Percentiles rank a stretch among this genome's conserved stretches.
phyloP scores from a whole-genome alignment of 2,113 vertebrate genomes.

The Rynchops niger region DNA sequence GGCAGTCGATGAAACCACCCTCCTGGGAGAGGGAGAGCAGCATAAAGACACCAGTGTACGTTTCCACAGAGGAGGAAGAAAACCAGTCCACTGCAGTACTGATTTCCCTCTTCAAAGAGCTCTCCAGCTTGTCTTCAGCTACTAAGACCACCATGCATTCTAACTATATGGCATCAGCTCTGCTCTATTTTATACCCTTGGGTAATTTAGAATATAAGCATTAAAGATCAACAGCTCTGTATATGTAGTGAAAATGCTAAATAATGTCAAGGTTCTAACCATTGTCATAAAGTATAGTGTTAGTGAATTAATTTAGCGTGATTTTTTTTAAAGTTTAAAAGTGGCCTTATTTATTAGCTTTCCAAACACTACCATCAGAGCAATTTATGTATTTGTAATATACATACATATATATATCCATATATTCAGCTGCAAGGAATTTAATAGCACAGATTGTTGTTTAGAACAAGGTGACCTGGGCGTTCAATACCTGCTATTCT shows the following conservation, averaged over 20 bases:
- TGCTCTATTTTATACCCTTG: neutral
- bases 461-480: neutral
- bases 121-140: neutral
- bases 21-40: neutral
- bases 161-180: neutral
- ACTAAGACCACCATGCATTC: neutral
- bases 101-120: neutral
- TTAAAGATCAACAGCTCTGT: neutral
- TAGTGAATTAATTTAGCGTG: neutral
- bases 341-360: neutral
- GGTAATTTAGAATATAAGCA: neutral
- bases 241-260: neutral
- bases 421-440: neutral
- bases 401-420: neutral
- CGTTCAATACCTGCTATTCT: neutral
- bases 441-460: neutral
- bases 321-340: neutral
- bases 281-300: neutral
- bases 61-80: neutral
- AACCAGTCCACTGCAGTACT: neutral
- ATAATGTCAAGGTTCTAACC: neutral
- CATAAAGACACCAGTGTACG: neutral
- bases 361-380: neutral
- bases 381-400: neutral
- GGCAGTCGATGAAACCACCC: neutral